These are phyloP conservation scores for Amazona guildingii DNA, from an alignment of 2,113 vertebrate genomes.

Conservation along the genomic window DNA sequence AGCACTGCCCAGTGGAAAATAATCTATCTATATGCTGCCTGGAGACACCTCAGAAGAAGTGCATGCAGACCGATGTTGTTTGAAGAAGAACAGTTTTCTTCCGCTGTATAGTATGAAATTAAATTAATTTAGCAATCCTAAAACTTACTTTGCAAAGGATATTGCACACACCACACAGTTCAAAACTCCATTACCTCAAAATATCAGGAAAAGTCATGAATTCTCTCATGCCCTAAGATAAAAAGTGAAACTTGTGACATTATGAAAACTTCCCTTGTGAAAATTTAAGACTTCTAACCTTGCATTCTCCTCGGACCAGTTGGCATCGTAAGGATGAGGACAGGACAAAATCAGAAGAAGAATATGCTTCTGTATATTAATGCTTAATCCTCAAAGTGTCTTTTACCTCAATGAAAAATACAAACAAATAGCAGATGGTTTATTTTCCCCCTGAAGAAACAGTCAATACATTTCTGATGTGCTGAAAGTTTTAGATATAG, in stretches of 20 bases:
- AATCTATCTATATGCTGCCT: not conserved
- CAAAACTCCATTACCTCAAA: not conserved
- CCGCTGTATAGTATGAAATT: not conserved
- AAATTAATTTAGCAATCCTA: not conserved
- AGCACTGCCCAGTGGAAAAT: not conserved
- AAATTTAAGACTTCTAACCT: not conserved
- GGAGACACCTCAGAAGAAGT: not conserved
- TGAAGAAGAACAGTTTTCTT: not conserved
- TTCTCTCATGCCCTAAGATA: not conserved
- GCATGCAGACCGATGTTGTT: not conserved
- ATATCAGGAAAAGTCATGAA: slow-evolving; percentile 42
- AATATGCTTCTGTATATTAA: not conserved
- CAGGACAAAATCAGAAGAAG: slow-evolving; percentile 15
- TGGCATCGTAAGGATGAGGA: not conserved
- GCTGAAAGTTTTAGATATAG: not conserved
- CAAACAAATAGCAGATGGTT: not conserved
- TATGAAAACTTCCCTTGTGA: slow-evolving; percentile 9
- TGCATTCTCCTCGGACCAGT: not conserved
- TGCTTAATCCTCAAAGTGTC: not conserved
- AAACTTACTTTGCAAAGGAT: slow-evolving; percentile 14
- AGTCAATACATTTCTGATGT: not conserved
- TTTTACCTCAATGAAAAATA: not conserved
- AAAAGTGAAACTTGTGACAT: not conserved
- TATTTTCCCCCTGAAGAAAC: not conserved
- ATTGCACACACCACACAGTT: not conserved